Base-by-base conservation (phyloP, 2,797 vertebrate genomes). In the Chromis chromis region DNA sequence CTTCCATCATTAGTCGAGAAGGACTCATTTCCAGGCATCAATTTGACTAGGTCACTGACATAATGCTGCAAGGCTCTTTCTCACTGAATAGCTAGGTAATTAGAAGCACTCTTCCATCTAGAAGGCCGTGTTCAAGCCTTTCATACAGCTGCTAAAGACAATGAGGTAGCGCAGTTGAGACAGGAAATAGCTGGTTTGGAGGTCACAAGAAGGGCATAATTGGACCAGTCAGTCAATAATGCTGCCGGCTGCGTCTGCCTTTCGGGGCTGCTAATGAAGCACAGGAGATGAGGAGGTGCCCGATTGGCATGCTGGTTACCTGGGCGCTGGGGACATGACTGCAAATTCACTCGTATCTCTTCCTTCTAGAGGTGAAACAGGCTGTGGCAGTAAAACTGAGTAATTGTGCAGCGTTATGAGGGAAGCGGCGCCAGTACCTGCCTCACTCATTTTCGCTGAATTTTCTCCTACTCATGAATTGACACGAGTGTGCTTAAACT, bases 211-310 rank as follows among this genome's bases (percentile, higher is more conserved):
- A 89, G 84, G 82, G 73, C 83, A 88, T 86, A 83, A 83, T 88
- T 88, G 86, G 79, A 81, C 62, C 40, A 81, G 70, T 81, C 87
- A 82, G 83, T 92, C 89, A 83, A 85, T 90, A 86, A 83, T 60
- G 77, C 81, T 61, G 60, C 77, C 6, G 67, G 68, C 72, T 65
- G 59, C 14, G 28, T 86, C 79, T 81, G 76, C 83, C 82, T 93
- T 25, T 87, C 89, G 85, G 88, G 85, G 76, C 61, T 40, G 65
- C 82, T 92, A 90, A 90, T 91, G 87, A 92, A 88, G 85, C 54
- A 21, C 22, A 4, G 68, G 84, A 85, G 77, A 82, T 40, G 17
- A 59, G 74, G 77, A 82, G 81, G 78, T 78, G 65, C 69, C 78
- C 36, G 39, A 72, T 78, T 74, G 71, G 70, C 77, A 63, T 25